Evolutionary conservation across 2,113 vertebrate genomes (phyloP).

Genomic region (Mola mola): DNA sequence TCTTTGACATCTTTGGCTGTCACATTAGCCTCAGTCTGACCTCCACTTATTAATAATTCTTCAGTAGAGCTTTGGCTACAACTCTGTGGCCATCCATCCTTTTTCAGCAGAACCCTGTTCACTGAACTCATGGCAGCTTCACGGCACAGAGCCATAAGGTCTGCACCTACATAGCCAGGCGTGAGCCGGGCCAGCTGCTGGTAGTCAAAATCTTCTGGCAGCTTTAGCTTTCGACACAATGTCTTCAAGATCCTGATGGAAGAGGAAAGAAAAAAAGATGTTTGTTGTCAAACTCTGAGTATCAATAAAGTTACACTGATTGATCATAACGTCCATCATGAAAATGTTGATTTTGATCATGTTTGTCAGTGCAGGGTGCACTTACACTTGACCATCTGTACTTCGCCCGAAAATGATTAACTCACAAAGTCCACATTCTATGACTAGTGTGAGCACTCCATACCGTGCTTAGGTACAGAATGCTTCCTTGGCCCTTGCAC

Average conservation of each 20-base stretch:
- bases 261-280: not conserved
- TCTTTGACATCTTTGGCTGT: not conserved
- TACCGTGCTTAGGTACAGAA: too few species aligned
- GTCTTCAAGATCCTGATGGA: constrained; percentile 89
- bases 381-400: too few species aligned
- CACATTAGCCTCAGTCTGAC: constrained; percentile 2
- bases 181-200: constrained; percentile 87
- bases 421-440: too few species aligned
- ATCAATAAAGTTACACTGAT: too few species aligned
- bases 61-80: not conserved
- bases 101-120: constrained; percentile 82
- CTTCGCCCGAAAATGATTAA: too few species aligned
- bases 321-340: not conserved
- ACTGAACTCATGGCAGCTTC: constrained; percentile 92
- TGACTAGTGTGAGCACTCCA: too few species aligned
- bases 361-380: too few species aligned
- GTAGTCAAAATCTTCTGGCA: constrained; percentile 85
- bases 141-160: constrained; percentile 93
- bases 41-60: not conserved
- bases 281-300: too few species aligned
- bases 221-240: constrained; percentile 89
- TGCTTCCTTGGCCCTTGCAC: too few species aligned
- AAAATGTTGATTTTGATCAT: too few species aligned
- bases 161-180: constrained; percentile 94
- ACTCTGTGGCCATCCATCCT: not conserved